A percentile compares a stretch with the other conserved stretches of the same genome.
Evolutionary conservation across 2,888 invertebrate genomes (phyloP).

Genomic region (Hylaea fasciaria): DNA sequence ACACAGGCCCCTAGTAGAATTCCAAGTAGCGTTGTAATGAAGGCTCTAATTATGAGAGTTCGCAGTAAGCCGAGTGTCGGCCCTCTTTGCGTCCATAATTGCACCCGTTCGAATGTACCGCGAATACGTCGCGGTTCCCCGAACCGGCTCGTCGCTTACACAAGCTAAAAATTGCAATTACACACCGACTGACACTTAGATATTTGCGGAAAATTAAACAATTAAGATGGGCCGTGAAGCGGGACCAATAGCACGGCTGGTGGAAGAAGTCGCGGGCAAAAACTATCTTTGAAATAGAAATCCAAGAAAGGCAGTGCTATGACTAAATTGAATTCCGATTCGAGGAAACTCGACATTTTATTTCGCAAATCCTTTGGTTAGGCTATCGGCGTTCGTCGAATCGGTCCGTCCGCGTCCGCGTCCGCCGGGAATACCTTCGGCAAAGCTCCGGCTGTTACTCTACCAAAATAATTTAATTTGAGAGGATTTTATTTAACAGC

Average conservation of each 20-base stretch:
- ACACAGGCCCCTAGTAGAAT: conserved; percentile 44
- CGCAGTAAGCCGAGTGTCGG: conserved; percentile 62
- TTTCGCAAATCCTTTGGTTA: conserved; percentile 40
- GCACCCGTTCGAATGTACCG: conserved; percentile 56
- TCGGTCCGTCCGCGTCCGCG: too few species aligned
- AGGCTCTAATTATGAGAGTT: conserved; percentile 63
- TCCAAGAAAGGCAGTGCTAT: not conserved
- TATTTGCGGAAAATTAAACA: conserved; percentile 46
- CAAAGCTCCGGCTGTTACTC: conserved; percentile 12
- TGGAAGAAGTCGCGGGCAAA: not conserved
- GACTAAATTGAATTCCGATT: not conserved
- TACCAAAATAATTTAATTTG: too few species aligned
- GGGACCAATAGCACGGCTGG: conserved; percentile 1
- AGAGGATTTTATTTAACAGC: too few species aligned
- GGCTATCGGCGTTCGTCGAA: conserved; percentile 17
- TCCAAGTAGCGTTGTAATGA: conserved; percentile 62
- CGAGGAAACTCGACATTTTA: conserved; percentile 23
- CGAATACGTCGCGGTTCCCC: conserved; percentile 47
- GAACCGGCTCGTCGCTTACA: conserved; percentile 53
- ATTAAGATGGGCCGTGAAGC: conserved; percentile 31
- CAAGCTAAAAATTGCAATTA: conserved; percentile 56
- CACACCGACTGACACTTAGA: conserved; percentile 25
- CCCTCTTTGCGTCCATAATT: conserved; percentile 60
- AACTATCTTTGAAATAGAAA: not conserved
- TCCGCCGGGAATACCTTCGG: conserved; percentile 11